These are phyloP conservation scores for Agriopis leucophaearia DNA, from an alignment of 2,888 invertebrate genomes.

Conservation along the genomic window DNA sequence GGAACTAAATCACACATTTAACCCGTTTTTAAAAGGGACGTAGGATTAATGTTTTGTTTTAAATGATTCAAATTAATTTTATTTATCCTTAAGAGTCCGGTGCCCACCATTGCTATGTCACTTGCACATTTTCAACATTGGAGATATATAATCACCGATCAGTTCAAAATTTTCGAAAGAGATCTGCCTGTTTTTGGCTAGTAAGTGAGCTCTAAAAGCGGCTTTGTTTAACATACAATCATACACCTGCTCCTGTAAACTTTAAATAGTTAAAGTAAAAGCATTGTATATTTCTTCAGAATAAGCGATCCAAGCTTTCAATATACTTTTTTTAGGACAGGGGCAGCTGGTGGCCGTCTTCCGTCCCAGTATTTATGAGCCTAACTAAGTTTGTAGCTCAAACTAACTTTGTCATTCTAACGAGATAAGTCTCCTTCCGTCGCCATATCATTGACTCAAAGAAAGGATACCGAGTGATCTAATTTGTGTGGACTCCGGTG, in stretches of 20 bases:
- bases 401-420: conserved; percentile 59
- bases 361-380: conserved; percentile 56
- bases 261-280: conserved; percentile 49
- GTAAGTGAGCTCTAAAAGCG: no score
- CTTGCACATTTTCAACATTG: no score
- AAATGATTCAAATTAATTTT: neutral
- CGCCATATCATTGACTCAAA: conserved; percentile 51
- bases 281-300: conserved; percentile 48
- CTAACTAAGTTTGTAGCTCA: conserved; percentile 54
- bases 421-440: conserved; percentile 52
- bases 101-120: no score
- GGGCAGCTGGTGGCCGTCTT: conserved; percentile 55
- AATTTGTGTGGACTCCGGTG: conserved; percentile 47
- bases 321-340: conserved; percentile 53
- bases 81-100: neutral
- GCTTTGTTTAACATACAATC: neutral
- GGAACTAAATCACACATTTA: conserved; percentile 25
- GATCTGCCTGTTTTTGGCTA: no score
- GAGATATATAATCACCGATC: no score
- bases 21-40: conserved; percentile 18
- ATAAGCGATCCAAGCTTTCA: conserved; percentile 51
- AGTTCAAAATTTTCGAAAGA: no score
- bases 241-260: neutral
- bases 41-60: conserved; percentile 11
- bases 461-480: conserved; percentile 50